Conservation (phyloP, 2,888 invertebrate species). For the Leptinotarsa haldemani region DNA sequence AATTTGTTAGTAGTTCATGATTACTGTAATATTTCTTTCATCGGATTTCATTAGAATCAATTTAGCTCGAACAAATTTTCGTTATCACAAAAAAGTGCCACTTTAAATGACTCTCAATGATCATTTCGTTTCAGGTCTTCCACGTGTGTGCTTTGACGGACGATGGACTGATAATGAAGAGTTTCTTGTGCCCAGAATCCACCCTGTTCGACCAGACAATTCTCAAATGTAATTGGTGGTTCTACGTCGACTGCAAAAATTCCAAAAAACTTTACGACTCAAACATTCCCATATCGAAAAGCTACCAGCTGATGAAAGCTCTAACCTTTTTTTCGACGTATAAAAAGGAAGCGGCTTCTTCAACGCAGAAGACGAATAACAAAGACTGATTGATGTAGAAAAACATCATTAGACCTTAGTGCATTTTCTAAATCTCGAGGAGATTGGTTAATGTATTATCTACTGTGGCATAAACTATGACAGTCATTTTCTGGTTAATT, state of each 20-base stretch:
- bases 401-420: conserved; percentile 24
- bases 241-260: conserved; percentile 89
- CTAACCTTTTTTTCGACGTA: conserved; percentile 89
- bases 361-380: conserved; percentile 39
- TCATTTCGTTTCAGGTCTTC: conserved; percentile 76
- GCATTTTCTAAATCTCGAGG: conserved; percentile 15
- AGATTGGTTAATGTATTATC: not conserved
- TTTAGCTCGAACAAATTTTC: no score
- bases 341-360: conserved; percentile 70
- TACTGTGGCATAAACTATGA: not conserved
- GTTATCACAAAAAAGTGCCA: no score
- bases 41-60: no score
- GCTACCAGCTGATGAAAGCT: conserved; percentile 91
- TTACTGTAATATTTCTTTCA: no score
- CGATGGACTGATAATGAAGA: conserved; percentile 90
- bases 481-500: not conserved
- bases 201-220: conserved; percentile 92
- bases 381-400: conserved; percentile 44
- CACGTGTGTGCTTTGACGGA: conserved; percentile 92
- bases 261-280: conserved; percentile 86
- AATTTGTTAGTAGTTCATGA: no score
- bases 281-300: conserved; percentile 91
- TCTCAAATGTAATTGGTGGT: conserved; percentile 94
- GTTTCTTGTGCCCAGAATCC: conserved; percentile 90
- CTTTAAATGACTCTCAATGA: not conserved